Evolutionary conservation across 2,888 invertebrate species (phyloP), one percentile per base, ranked within the genome.

Genomic region (Globia sparganii): DNA sequence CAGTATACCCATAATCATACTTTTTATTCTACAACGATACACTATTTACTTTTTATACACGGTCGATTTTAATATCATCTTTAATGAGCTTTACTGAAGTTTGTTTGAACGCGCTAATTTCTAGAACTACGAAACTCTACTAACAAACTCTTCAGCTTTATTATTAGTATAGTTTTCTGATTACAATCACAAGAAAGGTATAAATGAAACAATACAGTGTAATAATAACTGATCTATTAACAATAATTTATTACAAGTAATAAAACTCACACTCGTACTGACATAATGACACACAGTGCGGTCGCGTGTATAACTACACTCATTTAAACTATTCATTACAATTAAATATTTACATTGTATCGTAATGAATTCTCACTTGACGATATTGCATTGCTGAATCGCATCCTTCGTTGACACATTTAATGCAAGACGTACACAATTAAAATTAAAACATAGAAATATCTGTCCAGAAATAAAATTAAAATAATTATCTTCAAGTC

Each of bases 141-240:
- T 13, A 25, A 53, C 25, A 53, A 53, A 53, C 9, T 49, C 49
- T 49, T 49, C 21, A 49, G 0, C 21, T 21, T 49, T 21, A 46
- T 5, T 18, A 46, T 43, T 43, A 43, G 43, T 43, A 43, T 43
- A 43, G 15, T 15, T 43, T 37, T 37, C 37, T 37, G 37, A n/a
- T n/a, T 64, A 37, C 9, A 64, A 64, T 37, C 4, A 62, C 25
- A 62, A 15, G 15, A n/a, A 28, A 64, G 28, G 5, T 5, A 13
- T 0, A 67, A 80, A 87, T 78, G 73, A 88, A 86, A 86, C 75
- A 71, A 78, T 58, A 34, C n/a, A 75, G 65, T 81, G 68, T 86
- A 89, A 94, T 95, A 95, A 95, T 95, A 95, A 94, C 94, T 93
- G 92, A 95, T 96, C 94, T 96, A 96, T 96, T 96, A 96, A 96